These are phyloP conservation scores for Scyliorhinus canicula DNA, from an alignment of 2,797 vertebrate genomes.

Conservation along the genomic window DNA sequence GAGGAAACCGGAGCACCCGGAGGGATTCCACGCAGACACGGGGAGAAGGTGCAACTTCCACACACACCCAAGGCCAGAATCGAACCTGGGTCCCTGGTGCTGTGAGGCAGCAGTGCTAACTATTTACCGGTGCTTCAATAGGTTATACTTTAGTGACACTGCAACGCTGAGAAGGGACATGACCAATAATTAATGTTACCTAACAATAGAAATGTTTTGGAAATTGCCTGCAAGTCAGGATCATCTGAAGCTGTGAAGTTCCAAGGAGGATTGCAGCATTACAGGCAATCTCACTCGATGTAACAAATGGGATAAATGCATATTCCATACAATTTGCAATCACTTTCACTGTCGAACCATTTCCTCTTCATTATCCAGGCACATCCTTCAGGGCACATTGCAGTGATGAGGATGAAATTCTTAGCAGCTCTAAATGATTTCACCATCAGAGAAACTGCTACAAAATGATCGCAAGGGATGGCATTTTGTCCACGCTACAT, in stretches of 20 bases:
- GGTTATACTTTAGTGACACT: no score
- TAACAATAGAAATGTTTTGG: background rate
- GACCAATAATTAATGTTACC: background rate
- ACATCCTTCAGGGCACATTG: background rate
- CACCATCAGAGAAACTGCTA: background rate
- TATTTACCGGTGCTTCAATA: background rate
- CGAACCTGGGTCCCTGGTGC: no score
- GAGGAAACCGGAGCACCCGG: no score
- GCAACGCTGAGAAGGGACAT: background rate
- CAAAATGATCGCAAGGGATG: background rate
- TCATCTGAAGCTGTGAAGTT: background rate
- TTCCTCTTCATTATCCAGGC: slow-evolving; percentile 7
- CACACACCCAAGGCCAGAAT: no score
- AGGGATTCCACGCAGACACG: no score
- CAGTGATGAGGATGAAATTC: slow-evolving; percentile 19
- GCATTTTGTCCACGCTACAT: background rate
- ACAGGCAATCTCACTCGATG: background rate
- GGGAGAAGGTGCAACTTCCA: no score
- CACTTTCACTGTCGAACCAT: slow-evolving; percentile 14
- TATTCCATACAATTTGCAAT: background rate
- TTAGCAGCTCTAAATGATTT: background rate
- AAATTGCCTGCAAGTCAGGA: background rate
- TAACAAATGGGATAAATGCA: background rate
- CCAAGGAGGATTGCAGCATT: background rate
- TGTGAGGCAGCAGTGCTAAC: no score